Base-by-base conservation (phyloP, 2,888 invertebrate genomes). In the Herminia tarsipennalis region DNA sequence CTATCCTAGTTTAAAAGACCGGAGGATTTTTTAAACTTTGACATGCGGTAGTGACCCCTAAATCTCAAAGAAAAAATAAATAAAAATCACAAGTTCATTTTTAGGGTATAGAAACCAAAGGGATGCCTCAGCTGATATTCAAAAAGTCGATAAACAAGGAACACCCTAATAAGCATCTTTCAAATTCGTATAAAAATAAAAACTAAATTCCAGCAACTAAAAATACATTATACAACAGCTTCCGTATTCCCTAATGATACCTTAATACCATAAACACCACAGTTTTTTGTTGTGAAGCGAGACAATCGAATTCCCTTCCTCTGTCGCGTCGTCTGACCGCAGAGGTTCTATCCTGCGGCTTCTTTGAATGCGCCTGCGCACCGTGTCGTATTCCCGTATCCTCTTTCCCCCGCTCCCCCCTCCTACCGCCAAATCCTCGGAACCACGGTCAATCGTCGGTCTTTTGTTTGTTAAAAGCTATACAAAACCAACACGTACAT, bases 391-490 rank as follows among this genome's bases (percentile, higher is more conserved):
- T 51, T 60, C 52, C 78, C 82, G 63, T 53, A 52, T 52, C 57
- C 52, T 62, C 50, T 37, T 43, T 39, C 29, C 37, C 49, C 58
- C 44, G 43, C 34, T 58, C 56, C 41, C 48, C 48, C 56, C 41
- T 49, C 48, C 30, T 42, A 33, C 51, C 53, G 63, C 68, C 66
- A 70, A 66, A 59, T 62, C 67, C 73, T 63, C 68, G 67, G 70
- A 67, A 71, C 77, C 75, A 68, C 69, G 73, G 63, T 78, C 78
- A 66, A 77, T 81, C 78, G 73, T 68, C n/a, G n/a, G n/a, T n/a
- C 83, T 85, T 88, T 89, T 89, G 87, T 90, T 88, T 86, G 84
- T 85, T 83, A 81, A 86, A 80, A 71, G 70, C 76, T 61, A 68
- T 76, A 86, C 78, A 86, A 85, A 86, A 81, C 80, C 79, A 80